Evolutionary conservation across 1,140 invertebrate species (phyloP), one percentile per base, ranked within the genome.

Genomic region (Asobara japonica): DNA sequence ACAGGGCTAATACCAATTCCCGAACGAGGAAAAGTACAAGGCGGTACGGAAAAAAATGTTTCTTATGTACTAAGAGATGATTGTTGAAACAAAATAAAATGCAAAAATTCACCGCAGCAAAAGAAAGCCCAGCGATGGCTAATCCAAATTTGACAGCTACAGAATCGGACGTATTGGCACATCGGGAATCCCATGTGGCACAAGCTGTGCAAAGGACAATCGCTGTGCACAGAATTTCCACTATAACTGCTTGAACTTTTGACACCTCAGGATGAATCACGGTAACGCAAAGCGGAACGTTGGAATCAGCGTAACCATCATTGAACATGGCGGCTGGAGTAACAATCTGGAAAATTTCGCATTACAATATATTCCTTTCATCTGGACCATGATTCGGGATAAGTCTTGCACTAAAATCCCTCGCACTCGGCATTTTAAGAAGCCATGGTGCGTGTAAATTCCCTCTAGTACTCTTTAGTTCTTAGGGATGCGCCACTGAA

Each of bases 71-170:
- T n/a, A n/a, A n/a, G n/a, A n/a, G n/a, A n/a, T n/a, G n/a, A n/a
- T n/a, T 10, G 0, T 62, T 1, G 6, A 62, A 66, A 45, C n/a
- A n/a, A n/a, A n/a, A n/a, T n/a, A n/a, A n/a, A n/a, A 73, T 7
- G n/a, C 31, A 33, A 68, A n/a, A n/a, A 65, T 71, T 79, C 75
- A 84, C 84, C 71, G 89, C 91, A 22, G 90, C 88, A 65, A 91
- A 88, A 8, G 91, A 91, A 25, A 93, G 79, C 4, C 88, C 88
- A 56, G 90, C 87, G 71, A 94, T 86, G 6, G 89, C 83, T 30
- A 92, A 83, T 10, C 92, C 93, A 77, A 94, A 93, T 76, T 89
- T 89, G 36, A 93, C 78, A 1, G 91, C 80, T 2, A 89, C 87
- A 0, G 90, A 91, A 79, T 92, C 91, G 0, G 80, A 80, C 61